Evolutionary conservation across 2,113 vertebrate species (phyloP).

Genomic region (Tragelaphus strepsiceros): DNA sequence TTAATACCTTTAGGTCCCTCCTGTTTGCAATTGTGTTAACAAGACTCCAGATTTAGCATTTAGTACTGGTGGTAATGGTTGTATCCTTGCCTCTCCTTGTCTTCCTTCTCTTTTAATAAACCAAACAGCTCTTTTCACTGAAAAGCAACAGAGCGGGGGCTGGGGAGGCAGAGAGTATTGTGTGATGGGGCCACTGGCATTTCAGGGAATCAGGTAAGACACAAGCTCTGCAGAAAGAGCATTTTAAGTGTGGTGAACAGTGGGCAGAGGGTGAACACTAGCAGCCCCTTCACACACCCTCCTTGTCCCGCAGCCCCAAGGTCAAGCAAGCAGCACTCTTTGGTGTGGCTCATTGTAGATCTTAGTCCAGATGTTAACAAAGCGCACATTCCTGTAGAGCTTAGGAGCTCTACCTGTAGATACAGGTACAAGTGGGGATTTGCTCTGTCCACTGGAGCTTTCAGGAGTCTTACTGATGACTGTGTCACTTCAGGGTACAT

Average conservation of each 20-base stretch:
- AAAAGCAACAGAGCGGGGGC: neutral
- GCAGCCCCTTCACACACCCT: neutral
- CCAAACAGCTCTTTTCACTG: neutral
- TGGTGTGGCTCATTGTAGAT: neutral
- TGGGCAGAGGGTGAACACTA: neutral
- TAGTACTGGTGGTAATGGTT: neutral
- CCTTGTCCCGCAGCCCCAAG: neutral
- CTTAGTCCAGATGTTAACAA: too few species aligned
- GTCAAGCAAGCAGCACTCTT: neutral
- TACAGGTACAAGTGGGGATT: accelerated
- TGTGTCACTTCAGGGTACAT: accelerated
- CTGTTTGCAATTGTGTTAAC: neutral
- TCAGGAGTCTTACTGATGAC: neutral
- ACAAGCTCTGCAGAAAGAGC: neutral
- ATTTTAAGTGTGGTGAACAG: neutral
- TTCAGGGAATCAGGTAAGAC: neutral
- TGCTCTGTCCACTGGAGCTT: neutral
- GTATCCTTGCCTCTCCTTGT: too few species aligned
- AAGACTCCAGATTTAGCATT: neutral
- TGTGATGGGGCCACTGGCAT: neutral
- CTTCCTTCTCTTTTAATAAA: neutral
- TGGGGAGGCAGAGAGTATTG: neutral
- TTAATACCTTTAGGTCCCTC: neutral
- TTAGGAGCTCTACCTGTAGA: neutral
- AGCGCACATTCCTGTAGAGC: accelerated